These are phyloP conservation scores for Harpegnathos saltator DNA, from an alignment of 1,140 invertebrate species.

Conservation along the genomic window DNA sequence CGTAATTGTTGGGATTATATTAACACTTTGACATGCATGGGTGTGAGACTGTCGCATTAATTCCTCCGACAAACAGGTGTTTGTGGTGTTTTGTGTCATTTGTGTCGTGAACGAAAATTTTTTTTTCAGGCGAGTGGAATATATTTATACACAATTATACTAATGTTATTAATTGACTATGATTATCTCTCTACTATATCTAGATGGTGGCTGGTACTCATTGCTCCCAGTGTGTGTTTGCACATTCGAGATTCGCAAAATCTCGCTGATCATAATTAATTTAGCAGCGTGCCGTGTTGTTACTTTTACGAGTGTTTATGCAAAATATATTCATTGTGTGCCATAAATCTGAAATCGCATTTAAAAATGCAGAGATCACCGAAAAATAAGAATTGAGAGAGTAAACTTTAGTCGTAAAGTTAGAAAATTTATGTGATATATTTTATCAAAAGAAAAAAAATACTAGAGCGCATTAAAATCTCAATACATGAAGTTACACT, in stretches of 20 bases:
- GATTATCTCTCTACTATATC: constrained; percentile 52
- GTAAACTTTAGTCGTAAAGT: no score
- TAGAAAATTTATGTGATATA: no score
- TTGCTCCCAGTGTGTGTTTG: constrained; percentile 72
- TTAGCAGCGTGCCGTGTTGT: constrained; percentile 65
- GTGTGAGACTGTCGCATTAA: constrained; percentile 26
- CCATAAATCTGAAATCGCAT: constrained; percentile 17
- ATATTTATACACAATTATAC: constrained; percentile 12
- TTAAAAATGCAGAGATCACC: no score
- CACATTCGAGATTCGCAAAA: constrained; percentile 67
- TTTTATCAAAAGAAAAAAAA: no score
- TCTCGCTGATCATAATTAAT: constrained; percentile 70
- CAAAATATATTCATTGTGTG: constrained; percentile 33
- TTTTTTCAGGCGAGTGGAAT: constrained; percentile 10
- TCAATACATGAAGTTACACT: no score
- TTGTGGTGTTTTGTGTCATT: constrained; percentile 30
- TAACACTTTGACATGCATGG: constrained; percentile 35
- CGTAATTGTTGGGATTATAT: constrained; percentile 29
- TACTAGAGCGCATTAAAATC: no score
- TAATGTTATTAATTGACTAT: constrained; percentile 43
- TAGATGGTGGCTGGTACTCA: constrained; percentile 80
- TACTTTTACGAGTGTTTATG: constrained; percentile 70
- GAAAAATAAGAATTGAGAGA: no score
- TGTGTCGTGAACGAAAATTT: background rate
- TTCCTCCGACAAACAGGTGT: constrained; percentile 3